A percentile compares a stretch with the other conserved stretches of the same genome.
phyloP scores from a whole-genome alignment of 2,113 vertebrate genomes.

The Gasterosteus aculeatus region DNA sequence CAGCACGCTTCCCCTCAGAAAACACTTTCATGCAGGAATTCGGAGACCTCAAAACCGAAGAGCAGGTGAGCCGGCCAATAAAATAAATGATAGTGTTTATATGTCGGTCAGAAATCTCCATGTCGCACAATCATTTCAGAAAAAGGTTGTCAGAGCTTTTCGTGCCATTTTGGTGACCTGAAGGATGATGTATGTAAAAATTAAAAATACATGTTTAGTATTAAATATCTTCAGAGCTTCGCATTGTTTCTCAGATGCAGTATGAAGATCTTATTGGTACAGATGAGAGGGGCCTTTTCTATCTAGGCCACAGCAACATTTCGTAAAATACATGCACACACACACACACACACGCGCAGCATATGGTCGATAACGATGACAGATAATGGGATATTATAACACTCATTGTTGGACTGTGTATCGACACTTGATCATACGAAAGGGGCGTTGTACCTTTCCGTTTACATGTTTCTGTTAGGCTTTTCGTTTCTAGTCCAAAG shows the following conservation, averaged over 20 bases:
- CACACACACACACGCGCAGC: conserved; percentile 1
- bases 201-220: background rate
- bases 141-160: background rate
- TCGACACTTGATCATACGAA: conserved; percentile 11
- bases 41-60: conserved; percentile 97
- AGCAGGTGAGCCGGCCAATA: conserved; percentile 82
- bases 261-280: conserved; percentile 15
- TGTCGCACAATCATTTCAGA: background rate
- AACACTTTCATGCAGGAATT: conserved; percentile 98
- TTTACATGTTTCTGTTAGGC: background rate
- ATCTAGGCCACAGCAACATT: conserved; percentile 46
- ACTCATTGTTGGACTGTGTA: background rate
- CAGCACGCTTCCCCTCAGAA: conserved; percentile 92
- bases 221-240: background rate
- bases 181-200: background rate
- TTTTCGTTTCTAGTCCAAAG: conserved; percentile 19
- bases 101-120: background rate
- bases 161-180: background rate
- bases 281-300: conserved; percentile 39
- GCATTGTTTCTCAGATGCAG: conserved; percentile 3
- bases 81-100: too few species aligned
- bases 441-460: background rate
- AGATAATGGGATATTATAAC: conserved; percentile 32
- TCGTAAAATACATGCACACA: conserved; percentile 11
- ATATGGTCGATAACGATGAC: conserved; percentile 36